Conservation (phyloP, 2,888 invertebrate genomes). For the Bellardia pandia region DNA sequence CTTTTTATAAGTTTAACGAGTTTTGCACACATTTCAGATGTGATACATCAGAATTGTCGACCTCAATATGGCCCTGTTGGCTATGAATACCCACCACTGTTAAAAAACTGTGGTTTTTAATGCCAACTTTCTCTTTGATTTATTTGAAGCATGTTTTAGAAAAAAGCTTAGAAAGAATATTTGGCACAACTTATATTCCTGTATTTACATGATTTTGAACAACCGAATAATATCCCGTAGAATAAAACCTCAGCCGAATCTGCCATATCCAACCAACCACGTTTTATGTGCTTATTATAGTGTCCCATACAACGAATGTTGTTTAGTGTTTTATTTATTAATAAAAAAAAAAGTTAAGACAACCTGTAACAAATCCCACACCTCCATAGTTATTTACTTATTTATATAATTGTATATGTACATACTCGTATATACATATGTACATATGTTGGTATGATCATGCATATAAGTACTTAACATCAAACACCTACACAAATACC, state of each 20-base stretch:
- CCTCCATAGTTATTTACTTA: not conserved
- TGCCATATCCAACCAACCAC: not conserved
- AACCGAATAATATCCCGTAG: not conserved
- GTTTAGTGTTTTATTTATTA: conserved; percentile 50
- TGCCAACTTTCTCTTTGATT: too few relatives aligned
- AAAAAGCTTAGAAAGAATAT: too few relatives aligned
- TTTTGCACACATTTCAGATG: too few relatives aligned
- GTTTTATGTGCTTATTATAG: not conserved
- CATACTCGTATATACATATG: not conserved
- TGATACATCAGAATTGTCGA: too few relatives aligned
- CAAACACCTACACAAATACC: not conserved
- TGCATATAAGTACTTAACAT: not conserved
- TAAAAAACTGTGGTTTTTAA: too few relatives aligned
- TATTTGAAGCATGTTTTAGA: too few relatives aligned
- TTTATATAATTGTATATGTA: not conserved
- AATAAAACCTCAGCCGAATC: not conserved
- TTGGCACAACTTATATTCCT: too few relatives aligned
- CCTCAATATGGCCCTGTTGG: too few relatives aligned
- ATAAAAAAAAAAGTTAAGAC: not conserved
- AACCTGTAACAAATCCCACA: conserved; percentile 7
- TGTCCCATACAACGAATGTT: conserved; percentile 3
- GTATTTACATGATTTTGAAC: not conserved
- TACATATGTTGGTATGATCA: not conserved
- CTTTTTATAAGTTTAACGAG: too few relatives aligned
- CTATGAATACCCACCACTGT: too few relatives aligned